Conservation (phyloP, 1,140 invertebrate genomes). For the Adoxophyes honmai region DNA sequence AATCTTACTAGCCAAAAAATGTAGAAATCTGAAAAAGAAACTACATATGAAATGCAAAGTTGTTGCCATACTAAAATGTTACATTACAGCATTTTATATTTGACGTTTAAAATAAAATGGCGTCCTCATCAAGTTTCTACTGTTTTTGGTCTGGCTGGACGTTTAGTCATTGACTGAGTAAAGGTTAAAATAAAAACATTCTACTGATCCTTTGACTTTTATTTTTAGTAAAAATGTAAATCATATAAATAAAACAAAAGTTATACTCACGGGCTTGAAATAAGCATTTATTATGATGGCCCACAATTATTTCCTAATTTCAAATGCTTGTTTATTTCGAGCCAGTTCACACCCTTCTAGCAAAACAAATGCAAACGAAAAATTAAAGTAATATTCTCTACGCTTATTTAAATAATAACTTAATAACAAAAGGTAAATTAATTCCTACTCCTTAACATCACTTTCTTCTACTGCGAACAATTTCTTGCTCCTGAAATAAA, state of each 20-base stretch:
- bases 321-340: neutral
- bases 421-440: slow-evolving; percentile 19
- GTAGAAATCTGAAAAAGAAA: too few species aligned
- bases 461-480: slow-evolving; percentile 25
- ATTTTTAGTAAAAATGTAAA: slow-evolving; percentile 4
- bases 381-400: neutral
- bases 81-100: too few species aligned
- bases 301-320: too few species aligned
- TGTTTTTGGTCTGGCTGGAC: too few species aligned
- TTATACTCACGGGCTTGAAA: neutral
- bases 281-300: too few species aligned
- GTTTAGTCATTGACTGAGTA: too few species aligned
- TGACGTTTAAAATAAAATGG: too few species aligned
- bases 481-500: slow-evolving; percentile 33
- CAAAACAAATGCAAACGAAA: slow-evolving; percentile 4
- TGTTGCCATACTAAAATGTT: too few species aligned
- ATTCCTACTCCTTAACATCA: slow-evolving; percentile 28
- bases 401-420: slow-evolving; percentile 17
- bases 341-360: neutral
- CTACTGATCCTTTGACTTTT: neutral
- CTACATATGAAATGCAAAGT: too few species aligned
- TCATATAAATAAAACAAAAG: slow-evolving; percentile 11
- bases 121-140: too few species aligned
- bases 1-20: too few species aligned
- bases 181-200: neutral